Evolutionary conservation across 2,113 vertebrate genomes (phyloP).

Genomic region (Lates calcarifer): DNA sequence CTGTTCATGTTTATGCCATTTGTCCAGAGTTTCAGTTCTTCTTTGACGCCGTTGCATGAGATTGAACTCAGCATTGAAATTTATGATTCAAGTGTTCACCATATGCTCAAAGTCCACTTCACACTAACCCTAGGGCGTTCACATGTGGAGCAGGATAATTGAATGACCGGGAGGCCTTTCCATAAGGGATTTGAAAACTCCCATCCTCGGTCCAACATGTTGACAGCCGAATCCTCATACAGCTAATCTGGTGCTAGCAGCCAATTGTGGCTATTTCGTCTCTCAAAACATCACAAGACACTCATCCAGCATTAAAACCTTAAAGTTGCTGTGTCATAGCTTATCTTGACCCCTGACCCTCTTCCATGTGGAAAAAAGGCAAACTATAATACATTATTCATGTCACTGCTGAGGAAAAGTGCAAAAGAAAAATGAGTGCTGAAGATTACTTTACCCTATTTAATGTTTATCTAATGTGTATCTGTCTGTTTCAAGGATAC

Average conservation of each 20-base stretch:
- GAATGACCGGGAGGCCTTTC: background rate
- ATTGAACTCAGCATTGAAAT: background rate
- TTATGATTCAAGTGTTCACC: background rate
- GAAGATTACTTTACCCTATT: background rate
- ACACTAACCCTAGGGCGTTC: background rate
- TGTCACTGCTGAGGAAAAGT: background rate
- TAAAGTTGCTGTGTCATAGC: background rate
- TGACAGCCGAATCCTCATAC: background rate
- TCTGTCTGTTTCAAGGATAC: background rate
- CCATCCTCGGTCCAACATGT: background rate
- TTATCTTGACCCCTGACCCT: background rate
- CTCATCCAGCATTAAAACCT: background rate
- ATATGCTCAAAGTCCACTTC: background rate
- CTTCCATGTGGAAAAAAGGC: background rate
- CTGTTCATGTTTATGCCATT: background rate
- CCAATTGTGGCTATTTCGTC: background rate
- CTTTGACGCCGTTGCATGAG: background rate
- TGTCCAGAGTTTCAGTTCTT: too few relatives aligned
- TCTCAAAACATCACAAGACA: background rate
- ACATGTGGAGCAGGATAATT: slow-evolving; percentile 3
- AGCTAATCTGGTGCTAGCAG: background rate
- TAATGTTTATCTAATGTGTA: background rate
- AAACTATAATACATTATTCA: background rate
- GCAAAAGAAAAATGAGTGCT: background rate
- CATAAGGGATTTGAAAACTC: background rate